Evolutionary conservation across 1,140 invertebrate species (phyloP).

Genomic region (Dolichoris vasculosae): DNA sequence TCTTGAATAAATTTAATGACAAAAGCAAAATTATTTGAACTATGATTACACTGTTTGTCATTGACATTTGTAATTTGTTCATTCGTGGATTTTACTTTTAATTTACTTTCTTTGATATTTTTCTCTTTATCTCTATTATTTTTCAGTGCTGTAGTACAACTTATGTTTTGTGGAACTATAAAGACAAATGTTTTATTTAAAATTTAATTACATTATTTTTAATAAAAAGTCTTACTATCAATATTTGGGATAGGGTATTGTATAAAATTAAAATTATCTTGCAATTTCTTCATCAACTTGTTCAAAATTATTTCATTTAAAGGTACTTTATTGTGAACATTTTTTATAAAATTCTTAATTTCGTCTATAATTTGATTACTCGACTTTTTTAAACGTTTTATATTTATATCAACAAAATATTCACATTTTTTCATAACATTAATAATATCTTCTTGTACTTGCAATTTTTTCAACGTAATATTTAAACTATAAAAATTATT

Average conservation of each 20-base stretch:
- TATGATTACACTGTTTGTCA: neutral
- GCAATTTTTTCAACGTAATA: constrained; percentile 30
- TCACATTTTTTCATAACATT: constrained; percentile 46
- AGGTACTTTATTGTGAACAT: neutral
- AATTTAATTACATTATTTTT: neutral
- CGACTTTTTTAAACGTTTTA: constrained; percentile 26
- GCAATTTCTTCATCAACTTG: neutral
- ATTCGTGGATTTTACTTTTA: neutral
- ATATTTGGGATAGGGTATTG: constrained; percentile 27
- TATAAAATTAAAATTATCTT: neutral
- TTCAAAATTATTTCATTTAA: constrained; percentile 1
- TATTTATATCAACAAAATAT: constrained; percentile 32
- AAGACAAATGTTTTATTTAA: neutral
- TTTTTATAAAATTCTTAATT: constrained; percentile 8
- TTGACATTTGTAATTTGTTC: neutral
- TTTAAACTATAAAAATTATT: constrained; percentile 31
- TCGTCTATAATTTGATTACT: constrained; percentile 15
- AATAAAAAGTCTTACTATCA: constrained; percentile 26
- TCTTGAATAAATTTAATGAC: constrained; percentile 28
- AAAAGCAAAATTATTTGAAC: constrained; percentile 16
- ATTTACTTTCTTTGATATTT: constrained; percentile 6
- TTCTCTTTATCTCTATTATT: neutral
- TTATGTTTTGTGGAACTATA: constrained; percentile 18
- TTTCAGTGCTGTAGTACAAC: neutral
- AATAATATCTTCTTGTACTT: constrained; percentile 43